Evolutionary conservation across 2,888 invertebrate species (phyloP), one percentile per base, ranked within the genome.

Genomic region (Calameuta idolon): DNA sequence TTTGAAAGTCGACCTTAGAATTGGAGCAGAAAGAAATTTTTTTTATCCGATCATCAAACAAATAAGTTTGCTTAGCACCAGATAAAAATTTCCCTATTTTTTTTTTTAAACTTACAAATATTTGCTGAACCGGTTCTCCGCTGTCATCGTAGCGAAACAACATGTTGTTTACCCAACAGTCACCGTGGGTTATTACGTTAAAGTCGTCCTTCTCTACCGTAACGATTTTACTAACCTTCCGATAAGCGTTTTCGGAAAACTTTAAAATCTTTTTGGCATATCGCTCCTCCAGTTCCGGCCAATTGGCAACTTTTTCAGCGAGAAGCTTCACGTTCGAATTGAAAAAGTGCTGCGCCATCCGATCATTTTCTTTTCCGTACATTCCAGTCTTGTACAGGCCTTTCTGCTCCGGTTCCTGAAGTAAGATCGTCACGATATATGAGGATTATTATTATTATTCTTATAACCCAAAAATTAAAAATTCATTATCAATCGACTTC

Each of bases 1-100:
- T 78, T 89, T 93, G 93, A 79, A 92, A 93, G 83, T 93, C 93
- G 73, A 93, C 92, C 93, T 93, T 85, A 0, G 4, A 15, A 55
- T 55, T 15, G 12, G 12, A 12, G 12, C 0, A 35, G 12, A 35
- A 35, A 15, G 1, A 12, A 23, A 23, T 5, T 5, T 15, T 5
- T 40, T 40, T 4, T 4, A 15, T 40, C 15, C 4, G 15, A 40
- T 15, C 15, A 12, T 15, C 4, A 12, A 40, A 4, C 12, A 40
- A 4, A 40, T 40, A 40, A 12, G 12, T 40, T 40, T 4, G 1
- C 15, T 40, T 2, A 3, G 11, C 11, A 3, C 12, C 35, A 35
- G 12, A 35, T 35, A 35, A 12, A 35, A 35, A 12, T 12, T 12
- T 11, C 11, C 11, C 9, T 1, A 0, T 34, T 34, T 11, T 37